Percentiles rank a stretch among this genome's conserved stretches.
These are phyloP conservation scores for Gymnosoma rotundatum DNA, from an alignment of 2,888 invertebrate genomes.

Conservation along the genomic window DNA sequence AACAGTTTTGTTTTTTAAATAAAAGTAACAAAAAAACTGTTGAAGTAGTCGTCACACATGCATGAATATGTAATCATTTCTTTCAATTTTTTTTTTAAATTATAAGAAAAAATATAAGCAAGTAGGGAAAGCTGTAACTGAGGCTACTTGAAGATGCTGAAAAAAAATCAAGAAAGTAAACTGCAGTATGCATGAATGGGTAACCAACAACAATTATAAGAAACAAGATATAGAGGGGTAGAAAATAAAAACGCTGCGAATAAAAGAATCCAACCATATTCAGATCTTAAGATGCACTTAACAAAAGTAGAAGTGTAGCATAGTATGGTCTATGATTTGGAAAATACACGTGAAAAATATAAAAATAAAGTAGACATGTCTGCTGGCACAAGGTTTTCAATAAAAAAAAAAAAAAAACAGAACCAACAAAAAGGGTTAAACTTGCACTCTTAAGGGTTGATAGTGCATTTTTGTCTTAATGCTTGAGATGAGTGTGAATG, in stretches of 20 bases:
- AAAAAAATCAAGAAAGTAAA: constrained; percentile 62
- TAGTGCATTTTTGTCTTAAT: constrained; percentile 61
- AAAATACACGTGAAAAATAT: constrained; percentile 43
- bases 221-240: constrained; percentile 14
- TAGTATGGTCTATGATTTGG: constrained; percentile 66
- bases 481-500: constrained; percentile 14
- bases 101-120: constrained; percentile 52
- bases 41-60: constrained; percentile 52
- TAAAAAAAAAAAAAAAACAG: constrained; percentile 4
- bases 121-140: constrained; percentile 62
- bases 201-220: constrained; percentile 56
- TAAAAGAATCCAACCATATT: constrained; percentile 45
- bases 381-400: constrained; percentile 61
- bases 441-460: constrained; percentile 66
- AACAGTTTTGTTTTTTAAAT: constrained; percentile 42
- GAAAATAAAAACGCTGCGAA: neutral
- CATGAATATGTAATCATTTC: constrained; percentile 10
- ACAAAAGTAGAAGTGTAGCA: constrained; percentile 57
- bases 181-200: constrained; percentile 67
- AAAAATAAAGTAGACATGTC: constrained; percentile 69
- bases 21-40: constrained; percentile 28
- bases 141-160: constrained; percentile 71
- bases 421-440: constrained; percentile 53
- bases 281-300: constrained; percentile 67
- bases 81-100: constrained; percentile 42